Conservation (phyloP, 2,797 vertebrate species). For the Phyllotis vaccarum region DNA sequence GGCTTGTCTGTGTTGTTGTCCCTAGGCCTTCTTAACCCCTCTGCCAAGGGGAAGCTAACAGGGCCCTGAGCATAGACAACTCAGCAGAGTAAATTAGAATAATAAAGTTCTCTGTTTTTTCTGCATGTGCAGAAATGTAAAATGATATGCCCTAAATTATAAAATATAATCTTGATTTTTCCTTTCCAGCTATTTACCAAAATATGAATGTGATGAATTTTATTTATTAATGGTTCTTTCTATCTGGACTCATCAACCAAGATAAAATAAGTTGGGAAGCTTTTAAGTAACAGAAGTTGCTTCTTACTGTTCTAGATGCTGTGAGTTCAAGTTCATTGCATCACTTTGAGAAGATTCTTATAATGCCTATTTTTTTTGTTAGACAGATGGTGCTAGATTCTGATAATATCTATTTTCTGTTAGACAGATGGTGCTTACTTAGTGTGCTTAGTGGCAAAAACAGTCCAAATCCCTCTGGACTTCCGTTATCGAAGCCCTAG, state of each 20-base stretch:
- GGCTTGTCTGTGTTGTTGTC: no score
- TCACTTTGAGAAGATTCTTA: not conserved
- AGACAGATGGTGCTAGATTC: not conserved
- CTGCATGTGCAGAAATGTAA: not conserved
- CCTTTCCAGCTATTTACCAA: constrained; percentile 42
- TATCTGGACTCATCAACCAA: not conserved
- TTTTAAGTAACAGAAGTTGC: not conserved
- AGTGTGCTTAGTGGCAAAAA: not conserved
- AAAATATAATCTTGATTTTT: not conserved
- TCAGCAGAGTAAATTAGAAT: not conserved
- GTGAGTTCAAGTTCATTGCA: not conserved
- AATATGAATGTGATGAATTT: not conserved
- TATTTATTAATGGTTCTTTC: not conserved
- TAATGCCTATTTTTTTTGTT: not conserved
- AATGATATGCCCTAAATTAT: not conserved
- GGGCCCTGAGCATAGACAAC: no score
- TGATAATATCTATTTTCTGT: not conserved
- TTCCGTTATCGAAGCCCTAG: accelerated
- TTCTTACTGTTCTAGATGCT: not conserved
- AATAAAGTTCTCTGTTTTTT: not conserved
- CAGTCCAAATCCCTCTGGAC: not conserved
- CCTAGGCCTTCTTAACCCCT: no score
- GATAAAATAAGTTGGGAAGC: not conserved
- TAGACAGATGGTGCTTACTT: not conserved
- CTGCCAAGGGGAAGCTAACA: no score